Evolutionary conservation across 1,140 invertebrate species (phyloP).

Genomic region (Listronotus bonariensis): DNA sequence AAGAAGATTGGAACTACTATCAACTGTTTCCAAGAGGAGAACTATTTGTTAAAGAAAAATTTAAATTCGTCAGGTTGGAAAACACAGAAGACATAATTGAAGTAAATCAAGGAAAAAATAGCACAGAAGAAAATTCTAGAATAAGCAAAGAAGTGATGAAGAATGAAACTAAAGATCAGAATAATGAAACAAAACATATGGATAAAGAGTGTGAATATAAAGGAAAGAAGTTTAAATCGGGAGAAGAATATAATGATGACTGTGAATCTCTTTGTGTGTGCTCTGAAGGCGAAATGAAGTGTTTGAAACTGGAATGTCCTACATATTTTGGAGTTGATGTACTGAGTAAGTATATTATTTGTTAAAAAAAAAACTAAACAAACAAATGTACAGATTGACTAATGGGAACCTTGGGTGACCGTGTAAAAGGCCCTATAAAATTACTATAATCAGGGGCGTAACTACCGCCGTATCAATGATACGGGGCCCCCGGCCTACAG

Average conservation of each 20-base stretch:
- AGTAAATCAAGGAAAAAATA: conserved; percentile 33
- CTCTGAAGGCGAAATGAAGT: conserved; percentile 67
- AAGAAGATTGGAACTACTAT: conserved; percentile 53
- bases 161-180: conserved; percentile 15
- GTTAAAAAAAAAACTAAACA: too few species aligned
- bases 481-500: too few species aligned
- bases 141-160: conserved; percentile 15
- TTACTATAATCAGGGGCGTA: too few species aligned
- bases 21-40: conserved; percentile 51
- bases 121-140: not conserved
- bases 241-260: conserved; percentile 70
- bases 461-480: too few species aligned
- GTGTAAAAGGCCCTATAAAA: too few species aligned
- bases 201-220: conserved; percentile 61
- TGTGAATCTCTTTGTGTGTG: conserved; percentile 77
- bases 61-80: conserved; percentile 50
- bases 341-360: conserved; percentile 28
- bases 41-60: conserved; percentile 48
- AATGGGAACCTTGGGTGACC: too few species aligned
- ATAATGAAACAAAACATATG: conserved; percentile 10
- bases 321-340: conserved; percentile 81
- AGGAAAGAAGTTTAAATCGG: conserved; percentile 61
- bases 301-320: conserved; percentile 79
- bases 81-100: conserved; percentile 46
- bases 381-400: too few species aligned